Conservation (phyloP, 2,797 vertebrate genomes). For the Sebastes dallii region DNA sequence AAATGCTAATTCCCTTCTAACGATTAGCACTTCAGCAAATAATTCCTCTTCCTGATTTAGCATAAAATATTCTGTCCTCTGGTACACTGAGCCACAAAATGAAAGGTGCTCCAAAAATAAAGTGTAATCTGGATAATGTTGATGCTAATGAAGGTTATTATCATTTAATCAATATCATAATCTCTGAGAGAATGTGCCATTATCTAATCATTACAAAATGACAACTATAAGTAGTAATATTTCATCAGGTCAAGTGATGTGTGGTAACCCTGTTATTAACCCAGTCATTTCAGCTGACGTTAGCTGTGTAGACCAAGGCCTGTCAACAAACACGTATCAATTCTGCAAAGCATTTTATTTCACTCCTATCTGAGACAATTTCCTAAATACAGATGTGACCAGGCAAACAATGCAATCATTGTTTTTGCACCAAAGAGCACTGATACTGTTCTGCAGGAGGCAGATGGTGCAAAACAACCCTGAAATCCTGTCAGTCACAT, state of each 20-base stretch:
- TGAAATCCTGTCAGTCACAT: constrained; percentile 41
- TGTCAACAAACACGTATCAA: not conserved
- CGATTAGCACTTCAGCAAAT: not conserved
- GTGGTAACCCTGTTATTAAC: not conserved
- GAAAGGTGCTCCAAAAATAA: not conserved
- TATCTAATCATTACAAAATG: not conserved
- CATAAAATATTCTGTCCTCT: not conserved
- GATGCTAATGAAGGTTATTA: not conserved
- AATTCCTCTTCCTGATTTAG: not conserved
- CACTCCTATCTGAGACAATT: not conserved
- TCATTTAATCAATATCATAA: constrained; percentile 4
- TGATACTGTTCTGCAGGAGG: constrained; percentile 32
- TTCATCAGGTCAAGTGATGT: not conserved
- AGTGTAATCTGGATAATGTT: not conserved
- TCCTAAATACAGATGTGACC: constrained; percentile 12
- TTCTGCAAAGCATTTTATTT: not conserved
- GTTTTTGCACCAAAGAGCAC: constrained; percentile 20
- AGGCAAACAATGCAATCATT: not conserved
- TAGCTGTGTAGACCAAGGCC: not conserved
- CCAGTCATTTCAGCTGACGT: not conserved
- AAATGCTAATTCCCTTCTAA: not conserved
- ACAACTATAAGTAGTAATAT: not conserved
- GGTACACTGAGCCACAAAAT: not conserved
- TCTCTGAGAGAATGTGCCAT: not conserved
- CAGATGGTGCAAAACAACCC: constrained; percentile 42